phyloP scores from a whole-genome alignment of 2,888 invertebrate species.

The Leucania comma region DNA sequence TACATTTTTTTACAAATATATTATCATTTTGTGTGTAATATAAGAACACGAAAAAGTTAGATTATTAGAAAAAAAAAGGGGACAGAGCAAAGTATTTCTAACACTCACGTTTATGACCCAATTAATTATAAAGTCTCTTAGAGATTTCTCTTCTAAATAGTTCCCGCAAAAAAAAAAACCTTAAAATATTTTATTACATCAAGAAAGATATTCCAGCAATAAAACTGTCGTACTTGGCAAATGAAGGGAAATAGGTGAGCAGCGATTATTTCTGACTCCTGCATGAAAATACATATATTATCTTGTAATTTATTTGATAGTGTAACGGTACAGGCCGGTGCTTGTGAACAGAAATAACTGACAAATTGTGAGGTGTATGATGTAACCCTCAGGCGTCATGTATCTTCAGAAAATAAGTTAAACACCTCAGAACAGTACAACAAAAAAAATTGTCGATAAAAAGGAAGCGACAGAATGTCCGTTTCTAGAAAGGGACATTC shows the following conservation, averaged over 20 bases:
- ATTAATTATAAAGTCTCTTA: not conserved
- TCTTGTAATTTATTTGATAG: conserved; percentile 33
- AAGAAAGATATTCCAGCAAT: conserved; percentile 12
- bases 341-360: conserved; percentile 18
- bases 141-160: not conserved
- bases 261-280: conserved; percentile 21
- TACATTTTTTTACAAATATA: too few relatives aligned
- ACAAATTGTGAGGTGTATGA: not conserved
- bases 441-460: too few relatives aligned
- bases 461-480: too few relatives aligned
- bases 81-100: too few relatives aligned
- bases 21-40: too few relatives aligned
- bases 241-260: conserved; percentile 1
- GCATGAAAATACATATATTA: not conserved
- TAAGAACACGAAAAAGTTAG: too few relatives aligned
- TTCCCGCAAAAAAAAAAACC: not conserved
- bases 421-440: too few relatives aligned
- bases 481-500: too few relatives aligned
- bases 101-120: not conserved
- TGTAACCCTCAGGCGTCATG: too few relatives aligned
- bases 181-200: not conserved
- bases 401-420: too few relatives aligned
- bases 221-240: conserved; percentile 1
- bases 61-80: too few relatives aligned
- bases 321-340: not conserved